Evolutionary conservation across 2,113 vertebrate genomes (phyloP), one percentile per base, ranked within the genome.

Genomic region (Misgurnus mizolepis): DNA sequence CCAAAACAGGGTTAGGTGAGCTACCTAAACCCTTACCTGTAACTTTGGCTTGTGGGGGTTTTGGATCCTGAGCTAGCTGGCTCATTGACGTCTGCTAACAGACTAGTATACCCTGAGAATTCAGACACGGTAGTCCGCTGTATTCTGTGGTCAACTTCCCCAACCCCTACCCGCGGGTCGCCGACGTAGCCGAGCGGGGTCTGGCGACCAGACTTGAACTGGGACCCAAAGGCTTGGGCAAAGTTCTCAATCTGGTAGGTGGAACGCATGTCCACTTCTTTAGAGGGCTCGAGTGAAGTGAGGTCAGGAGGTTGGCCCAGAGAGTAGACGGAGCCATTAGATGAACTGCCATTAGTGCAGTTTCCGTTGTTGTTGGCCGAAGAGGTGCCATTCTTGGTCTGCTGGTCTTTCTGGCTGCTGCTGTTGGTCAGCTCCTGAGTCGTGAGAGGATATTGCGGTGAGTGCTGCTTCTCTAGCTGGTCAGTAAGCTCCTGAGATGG

Each of bases 71-170:
- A 95, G 95, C 96, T 98, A 94, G 95, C 96, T 94, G 98, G 95
- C 95, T 98, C 96, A 85, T 91, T 95, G 86, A 97, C 96, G 90
- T 98, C 98, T 94, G 96, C 96, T 95, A 99, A 95, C 95, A 99
- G 96, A 93, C 95, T 97, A 94, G 95, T 95, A 95, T 97, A 99
- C 96, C 98, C 98, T 99, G 98, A 99, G 97, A 98, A 98, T 96
- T 99, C 98, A 93, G 96, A 96, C 92, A 97, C 95, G 82, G 97
- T 95, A 95, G 97, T 98, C 95, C 96, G 95, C 61, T 79, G 72
- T 94, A 97, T 95, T 92, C 96, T 93, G 89, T 96, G 96, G 93
- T 98, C 96, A 83, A 96, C 96, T 92, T 95, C 94, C 90, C 95
- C 91, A 86, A 84, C 91, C 39, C 95, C 91, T 88, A 81, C 92